phyloP scores from a whole-genome alignment of 2,797 vertebrate species.

The Protosalanx chinensis region DNA sequence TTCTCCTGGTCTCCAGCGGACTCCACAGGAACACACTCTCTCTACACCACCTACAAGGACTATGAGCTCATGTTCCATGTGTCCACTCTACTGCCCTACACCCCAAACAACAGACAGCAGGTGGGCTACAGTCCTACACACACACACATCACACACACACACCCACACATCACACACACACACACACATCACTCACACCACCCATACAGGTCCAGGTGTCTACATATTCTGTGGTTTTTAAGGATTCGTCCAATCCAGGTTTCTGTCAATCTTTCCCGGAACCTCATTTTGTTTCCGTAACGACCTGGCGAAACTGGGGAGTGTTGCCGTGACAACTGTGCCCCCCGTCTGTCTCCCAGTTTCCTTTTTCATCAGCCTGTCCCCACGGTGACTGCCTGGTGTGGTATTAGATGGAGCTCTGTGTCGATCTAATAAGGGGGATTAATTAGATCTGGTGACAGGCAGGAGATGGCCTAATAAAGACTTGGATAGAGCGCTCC shows the following conservation, averaged over 20 bases:
- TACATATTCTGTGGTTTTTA: constrained; percentile 18
- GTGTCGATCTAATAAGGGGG: constrained; percentile 51
- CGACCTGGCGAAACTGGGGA: constrained; percentile 52
- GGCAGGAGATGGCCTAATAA: constrained; percentile 40
- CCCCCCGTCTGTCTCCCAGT: constrained; percentile 28
- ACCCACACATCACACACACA: neutral
- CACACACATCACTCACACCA: neutral
- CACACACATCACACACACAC: neutral
- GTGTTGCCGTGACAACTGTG: constrained; percentile 55
- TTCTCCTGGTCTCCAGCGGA: constrained; percentile 75
- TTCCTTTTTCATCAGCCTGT: constrained; percentile 60
- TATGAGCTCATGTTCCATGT: constrained; percentile 99
- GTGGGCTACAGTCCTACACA: constrained; percentile 61
- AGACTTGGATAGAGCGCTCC: constrained; percentile 30
- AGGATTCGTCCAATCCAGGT: constrained; percentile 43
- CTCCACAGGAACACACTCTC: constrained; percentile 94
- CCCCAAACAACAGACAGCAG: constrained; percentile 96
- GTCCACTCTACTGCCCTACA: constrained; percentile 94
- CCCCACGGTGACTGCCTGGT: constrained; percentile 36
- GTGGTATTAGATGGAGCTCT: constrained; percentile 44
- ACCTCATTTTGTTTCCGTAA: constrained; percentile 55
- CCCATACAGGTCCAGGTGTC: neutral
- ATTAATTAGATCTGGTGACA: constrained; percentile 54
- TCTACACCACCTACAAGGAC: constrained; percentile 98
- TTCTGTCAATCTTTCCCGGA: constrained; percentile 48